Evolutionary conservation across 1,140 invertebrate genomes (phyloP).

Genomic region (Cardiocondyla obscurior): DNA sequence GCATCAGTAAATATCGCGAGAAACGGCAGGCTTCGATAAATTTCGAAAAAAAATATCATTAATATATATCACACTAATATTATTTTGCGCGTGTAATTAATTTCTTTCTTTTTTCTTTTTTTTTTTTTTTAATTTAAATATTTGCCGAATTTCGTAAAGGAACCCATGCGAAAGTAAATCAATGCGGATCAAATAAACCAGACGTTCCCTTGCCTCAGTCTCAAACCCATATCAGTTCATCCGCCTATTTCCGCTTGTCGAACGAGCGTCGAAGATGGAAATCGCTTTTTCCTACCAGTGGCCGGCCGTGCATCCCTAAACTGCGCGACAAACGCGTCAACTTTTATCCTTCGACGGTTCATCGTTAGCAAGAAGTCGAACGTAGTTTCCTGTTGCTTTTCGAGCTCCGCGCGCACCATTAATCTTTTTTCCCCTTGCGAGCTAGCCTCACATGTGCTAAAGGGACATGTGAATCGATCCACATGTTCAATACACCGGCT

Average conservation of each 20-base stretch:
- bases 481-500: conserved; percentile 38
- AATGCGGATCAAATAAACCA: too few species aligned
- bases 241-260: not conserved
- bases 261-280: not conserved
- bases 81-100: not conserved
- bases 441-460: conserved; percentile 43
- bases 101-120: too few species aligned
- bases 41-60: not conserved
- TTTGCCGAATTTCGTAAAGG: not conserved
- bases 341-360: conserved; percentile 28
- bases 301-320: not conserved
- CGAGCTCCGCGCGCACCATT: conserved; percentile 33
- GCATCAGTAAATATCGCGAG: not conserved
- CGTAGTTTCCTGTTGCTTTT: conserved; percentile 49
- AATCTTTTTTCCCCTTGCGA: conserved; percentile 46
- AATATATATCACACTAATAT: not conserved
- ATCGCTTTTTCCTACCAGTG: not conserved
- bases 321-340: conserved; percentile 22
- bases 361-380: conserved; percentile 54
- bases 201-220: not conserved
- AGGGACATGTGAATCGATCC: conserved; percentile 48
- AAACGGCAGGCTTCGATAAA: not conserved
- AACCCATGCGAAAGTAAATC: too few species aligned
- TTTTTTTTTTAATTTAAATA: not conserved
- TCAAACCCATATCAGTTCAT: not conserved